These are phyloP conservation scores for Crocidura indochinensis DNA, from an alignment of 2,797 vertebrate species.

Conservation along the genomic window DNA sequence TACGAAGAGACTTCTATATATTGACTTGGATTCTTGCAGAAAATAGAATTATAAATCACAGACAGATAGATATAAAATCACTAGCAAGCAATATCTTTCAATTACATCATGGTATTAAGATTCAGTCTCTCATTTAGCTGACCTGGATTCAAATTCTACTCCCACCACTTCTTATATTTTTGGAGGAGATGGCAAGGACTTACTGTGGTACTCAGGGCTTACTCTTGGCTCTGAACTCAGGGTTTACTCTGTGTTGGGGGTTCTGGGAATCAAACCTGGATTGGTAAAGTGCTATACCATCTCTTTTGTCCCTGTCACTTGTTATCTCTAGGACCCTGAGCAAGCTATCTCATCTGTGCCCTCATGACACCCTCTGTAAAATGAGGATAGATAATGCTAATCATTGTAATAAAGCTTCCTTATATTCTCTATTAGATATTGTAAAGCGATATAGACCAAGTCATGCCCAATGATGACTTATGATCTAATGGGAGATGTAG, in stretches of 20 bases:
- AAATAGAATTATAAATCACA: slow-evolving; percentile 24
- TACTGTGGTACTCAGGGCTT: too few species aligned
- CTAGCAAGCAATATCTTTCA: not conserved
- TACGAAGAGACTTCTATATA: not conserved
- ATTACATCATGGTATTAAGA: not conserved
- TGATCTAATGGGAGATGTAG: not conserved
- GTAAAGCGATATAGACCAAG: not conserved
- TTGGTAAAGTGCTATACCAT: too few species aligned
- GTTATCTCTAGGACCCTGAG: not conserved
- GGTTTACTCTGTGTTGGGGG: too few species aligned
- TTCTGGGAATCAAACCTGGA: too few species aligned
- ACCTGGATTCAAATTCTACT: not conserved
- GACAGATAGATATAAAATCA: not conserved
- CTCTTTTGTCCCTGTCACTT: not conserved
- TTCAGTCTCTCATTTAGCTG: not conserved
- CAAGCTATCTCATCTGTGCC: not conserved
- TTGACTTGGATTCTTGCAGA: not conserved
- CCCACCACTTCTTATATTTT: not conserved
- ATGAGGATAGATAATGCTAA: not conserved
- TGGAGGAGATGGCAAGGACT: too few species aligned
- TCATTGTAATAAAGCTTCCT: slow-evolving; percentile 36
- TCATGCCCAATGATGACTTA: not conserved
- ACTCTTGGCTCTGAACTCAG: too few species aligned
- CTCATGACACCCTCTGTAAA: slow-evolving; percentile 50
- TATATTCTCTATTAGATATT: not conserved